Percentiles rank a stretch among this genome's conserved stretches.
Conservation (phyloP, 2,113 vertebrate genomes). For the Desmodus rotundus region DNA sequence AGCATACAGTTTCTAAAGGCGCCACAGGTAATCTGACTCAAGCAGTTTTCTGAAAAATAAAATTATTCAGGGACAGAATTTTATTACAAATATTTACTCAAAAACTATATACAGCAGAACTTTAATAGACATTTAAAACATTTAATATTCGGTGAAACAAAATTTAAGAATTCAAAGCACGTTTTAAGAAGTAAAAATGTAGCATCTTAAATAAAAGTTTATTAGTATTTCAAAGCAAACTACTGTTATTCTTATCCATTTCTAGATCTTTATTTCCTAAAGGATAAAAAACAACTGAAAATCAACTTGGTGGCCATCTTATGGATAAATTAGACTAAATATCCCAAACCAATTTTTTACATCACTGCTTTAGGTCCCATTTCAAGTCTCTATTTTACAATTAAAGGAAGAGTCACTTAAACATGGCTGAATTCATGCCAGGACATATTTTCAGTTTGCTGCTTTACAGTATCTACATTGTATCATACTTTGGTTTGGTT, state of each 20-base stretch:
- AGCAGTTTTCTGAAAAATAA: conserved; percentile 65
- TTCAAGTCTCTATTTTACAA: conserved; percentile 74
- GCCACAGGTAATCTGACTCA: conserved; percentile 53
- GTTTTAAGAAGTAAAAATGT: conserved; percentile 78
- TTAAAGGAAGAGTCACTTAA: conserved; percentile 71
- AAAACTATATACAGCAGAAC: conserved; percentile 85
- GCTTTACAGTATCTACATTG: conserved; percentile 71
- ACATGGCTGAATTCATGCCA: conserved; percentile 67
- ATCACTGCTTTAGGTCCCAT: conserved; percentile 74
- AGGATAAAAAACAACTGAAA: conserved; percentile 69
- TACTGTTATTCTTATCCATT: conserved; percentile 75
- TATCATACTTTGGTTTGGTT: conserved; percentile 79
- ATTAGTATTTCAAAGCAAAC: conserved; percentile 78
- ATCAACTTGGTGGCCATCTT: conserved; percentile 74
- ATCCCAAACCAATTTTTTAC: conserved; percentile 72
- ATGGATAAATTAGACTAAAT: conserved; percentile 73
- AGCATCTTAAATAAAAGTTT: conserved; percentile 73
- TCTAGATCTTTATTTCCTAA: conserved; percentile 75
- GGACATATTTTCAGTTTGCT: conserved; percentile 69
- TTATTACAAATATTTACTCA: conserved; percentile 88
- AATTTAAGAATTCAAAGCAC: conserved; percentile 78
- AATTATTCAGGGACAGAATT: conserved; percentile 77
- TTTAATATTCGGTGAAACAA: conserved; percentile 80
- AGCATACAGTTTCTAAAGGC: conserved; percentile 4
- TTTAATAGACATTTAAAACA: conserved; percentile 81